phyloP scores from a whole-genome alignment of 2,113 vertebrate genomes.

The Calcarius ornatus region DNA sequence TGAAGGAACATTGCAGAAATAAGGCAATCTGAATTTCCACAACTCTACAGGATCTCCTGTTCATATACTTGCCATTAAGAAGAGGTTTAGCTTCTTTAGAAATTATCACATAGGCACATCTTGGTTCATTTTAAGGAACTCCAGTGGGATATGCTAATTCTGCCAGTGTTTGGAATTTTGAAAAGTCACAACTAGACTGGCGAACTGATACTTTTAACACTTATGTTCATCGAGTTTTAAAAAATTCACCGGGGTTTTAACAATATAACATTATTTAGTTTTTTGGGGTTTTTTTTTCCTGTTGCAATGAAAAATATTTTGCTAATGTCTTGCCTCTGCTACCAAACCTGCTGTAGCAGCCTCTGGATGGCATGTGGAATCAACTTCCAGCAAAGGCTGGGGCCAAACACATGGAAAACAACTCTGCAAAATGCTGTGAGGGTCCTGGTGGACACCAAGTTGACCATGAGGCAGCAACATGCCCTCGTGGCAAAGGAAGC shows the following conservation, averaged over 20 bases:
- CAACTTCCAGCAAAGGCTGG: not conserved
- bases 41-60: not conserved
- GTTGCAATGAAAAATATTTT: not conserved
- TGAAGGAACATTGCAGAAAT: not conserved
- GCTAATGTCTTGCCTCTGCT: not conserved
- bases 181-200: not conserved
- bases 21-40: not conserved
- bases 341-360: not conserved
- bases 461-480: rapidly evolving
- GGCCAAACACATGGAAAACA: not conserved
- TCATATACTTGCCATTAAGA: not conserved
- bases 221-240: not conserved
- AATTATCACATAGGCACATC: not conserved
- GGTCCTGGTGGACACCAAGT: not conserved
- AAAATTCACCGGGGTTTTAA: not conserved
- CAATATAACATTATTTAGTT: not conserved
- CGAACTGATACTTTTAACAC: not conserved
- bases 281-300: not conserved
- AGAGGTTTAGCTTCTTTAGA: not conserved
- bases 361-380: not conserved
- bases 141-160: not conserved
- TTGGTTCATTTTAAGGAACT: not conserved
- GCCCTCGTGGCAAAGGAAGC: not conserved
- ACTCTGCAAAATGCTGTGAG: not conserved
- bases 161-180: not conserved